These are phyloP conservation scores for Notamacropus eugenii DNA, from an alignment of 2,797 vertebrate genomes.

Conservation along the genomic window DNA sequence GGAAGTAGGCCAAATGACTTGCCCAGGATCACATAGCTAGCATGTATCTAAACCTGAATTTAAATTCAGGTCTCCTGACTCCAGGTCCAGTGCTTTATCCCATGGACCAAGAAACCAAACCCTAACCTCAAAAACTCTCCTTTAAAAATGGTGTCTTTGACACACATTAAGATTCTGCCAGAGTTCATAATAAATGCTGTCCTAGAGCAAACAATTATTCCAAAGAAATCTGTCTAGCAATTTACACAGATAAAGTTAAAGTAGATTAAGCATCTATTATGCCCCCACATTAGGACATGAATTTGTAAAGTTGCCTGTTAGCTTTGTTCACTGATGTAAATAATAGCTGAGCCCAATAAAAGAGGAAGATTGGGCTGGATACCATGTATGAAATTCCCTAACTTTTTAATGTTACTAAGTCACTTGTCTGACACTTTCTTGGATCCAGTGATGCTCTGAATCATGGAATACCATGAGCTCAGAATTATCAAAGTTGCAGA, in stretches of 20 bases:
- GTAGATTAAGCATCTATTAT: not conserved
- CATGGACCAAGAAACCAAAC: not conserved
- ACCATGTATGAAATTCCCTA: not conserved
- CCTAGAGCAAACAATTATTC: not conserved
- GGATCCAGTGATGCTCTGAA: not conserved
- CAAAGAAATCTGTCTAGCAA: not conserved
- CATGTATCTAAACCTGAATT: not conserved
- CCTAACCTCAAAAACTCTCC: not conserved
- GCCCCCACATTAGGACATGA: not conserved
- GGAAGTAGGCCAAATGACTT: not conserved
- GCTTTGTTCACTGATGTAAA: not conserved
- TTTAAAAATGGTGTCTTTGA: not conserved
- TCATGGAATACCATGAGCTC: not conserved
- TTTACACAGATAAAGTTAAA: not conserved
- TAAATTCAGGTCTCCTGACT: not conserved
- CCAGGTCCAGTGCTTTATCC: not conserved
- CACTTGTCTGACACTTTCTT: not conserved
- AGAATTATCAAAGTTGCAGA: not conserved
- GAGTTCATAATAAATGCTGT: not conserved
- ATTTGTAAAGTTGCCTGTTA: not conserved
- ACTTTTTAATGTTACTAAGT: not conserved
- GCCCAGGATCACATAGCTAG: not conserved
- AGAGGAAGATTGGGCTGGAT: not conserved
- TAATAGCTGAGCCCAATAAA: not conserved
- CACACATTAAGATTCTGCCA: not conserved